Conservation (phyloP, 2,113 vertebrate genomes). For the Gulo gulo region DNA sequence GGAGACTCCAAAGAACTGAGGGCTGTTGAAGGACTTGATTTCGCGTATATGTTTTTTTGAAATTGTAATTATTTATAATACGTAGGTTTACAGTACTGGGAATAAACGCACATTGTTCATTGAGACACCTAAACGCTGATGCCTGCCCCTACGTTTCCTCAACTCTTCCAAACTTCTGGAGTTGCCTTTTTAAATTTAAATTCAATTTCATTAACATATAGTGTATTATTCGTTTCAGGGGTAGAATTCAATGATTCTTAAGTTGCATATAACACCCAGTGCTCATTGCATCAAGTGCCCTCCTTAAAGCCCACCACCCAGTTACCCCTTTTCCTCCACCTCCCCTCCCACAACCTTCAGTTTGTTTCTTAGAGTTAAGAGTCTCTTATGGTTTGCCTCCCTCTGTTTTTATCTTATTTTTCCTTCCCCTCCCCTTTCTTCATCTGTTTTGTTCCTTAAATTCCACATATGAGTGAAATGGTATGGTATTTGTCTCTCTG, state of each 20-base stretch:
- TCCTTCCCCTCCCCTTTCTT: neutral
- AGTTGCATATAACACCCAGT: neutral
- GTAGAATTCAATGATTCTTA: neutral
- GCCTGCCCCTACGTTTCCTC: neutral
- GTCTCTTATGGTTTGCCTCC: neutral
- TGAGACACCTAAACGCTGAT: neutral
- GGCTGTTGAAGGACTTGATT: neutral
- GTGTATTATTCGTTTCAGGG: neutral
- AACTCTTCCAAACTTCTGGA: neutral
- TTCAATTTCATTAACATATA: neutral
- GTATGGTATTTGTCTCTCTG: neutral
- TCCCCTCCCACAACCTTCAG: neutral
- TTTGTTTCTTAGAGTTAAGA: neutral
- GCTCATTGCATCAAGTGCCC: neutral
- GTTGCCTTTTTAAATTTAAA: neutral
- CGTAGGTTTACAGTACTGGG: neutral
- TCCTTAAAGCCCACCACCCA: neutral
- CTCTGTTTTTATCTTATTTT: neutral
- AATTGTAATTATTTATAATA: neutral
- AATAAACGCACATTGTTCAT: neutral
- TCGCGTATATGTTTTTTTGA: neutral
- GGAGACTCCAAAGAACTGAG: neutral
- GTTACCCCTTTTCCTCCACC: neutral
- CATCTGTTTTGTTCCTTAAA: neutral
- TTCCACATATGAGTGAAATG: neutral